A percentile compares a stretch with the other conserved stretches of the same genome.
phyloP scores from a whole-genome alignment of 1,140 invertebrate genomes.

The Drosophila navojoa region DNA sequence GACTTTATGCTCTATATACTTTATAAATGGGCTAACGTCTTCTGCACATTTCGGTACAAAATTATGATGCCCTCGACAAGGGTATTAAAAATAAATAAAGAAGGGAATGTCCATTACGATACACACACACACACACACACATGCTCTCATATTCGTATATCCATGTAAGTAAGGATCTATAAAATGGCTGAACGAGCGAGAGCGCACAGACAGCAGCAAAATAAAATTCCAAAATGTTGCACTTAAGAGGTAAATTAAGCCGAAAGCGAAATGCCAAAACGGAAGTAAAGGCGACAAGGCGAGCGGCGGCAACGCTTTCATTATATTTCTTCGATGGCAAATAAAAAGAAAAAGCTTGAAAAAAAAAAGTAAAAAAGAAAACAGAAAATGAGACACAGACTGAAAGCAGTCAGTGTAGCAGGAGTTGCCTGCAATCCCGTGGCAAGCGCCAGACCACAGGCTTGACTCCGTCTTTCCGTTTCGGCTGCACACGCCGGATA shows the following conservation, averaged over 20 bases:
- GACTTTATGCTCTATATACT: no score
- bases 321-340: slow-evolving; percentile 56
- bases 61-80: no score
- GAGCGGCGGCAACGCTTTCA: slow-evolving; percentile 41
- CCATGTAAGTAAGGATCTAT: slow-evolving; percentile 2
- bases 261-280: slow-evolving; percentile 37
- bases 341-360: slow-evolving; percentile 33
- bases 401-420: slow-evolving; percentile 20
- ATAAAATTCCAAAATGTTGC: slow-evolving; percentile 41
- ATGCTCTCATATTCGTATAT: background rate
- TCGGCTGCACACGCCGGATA: slow-evolving; percentile 64
- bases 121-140: background rate
- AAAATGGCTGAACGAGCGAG: slow-evolving; percentile 14
- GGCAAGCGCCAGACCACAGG: background rate
- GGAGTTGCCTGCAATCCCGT: slow-evolving; percentile 4
- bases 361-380: background rate
- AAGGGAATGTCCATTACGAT: background rate
- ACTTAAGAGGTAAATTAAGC: slow-evolving; percentile 48
- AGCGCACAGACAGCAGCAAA: slow-evolving; percentile 24
- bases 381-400: background rate
- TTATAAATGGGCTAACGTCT: no score
- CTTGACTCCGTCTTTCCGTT: slow-evolving; percentile 40
- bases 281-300: slow-evolving; percentile 42
- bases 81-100: background rate
- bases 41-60: no score